These are phyloP conservation scores for Aradophagus sp. DNA, from an alignment of 1,140 invertebrate genomes.

Conservation along the genomic window DNA sequence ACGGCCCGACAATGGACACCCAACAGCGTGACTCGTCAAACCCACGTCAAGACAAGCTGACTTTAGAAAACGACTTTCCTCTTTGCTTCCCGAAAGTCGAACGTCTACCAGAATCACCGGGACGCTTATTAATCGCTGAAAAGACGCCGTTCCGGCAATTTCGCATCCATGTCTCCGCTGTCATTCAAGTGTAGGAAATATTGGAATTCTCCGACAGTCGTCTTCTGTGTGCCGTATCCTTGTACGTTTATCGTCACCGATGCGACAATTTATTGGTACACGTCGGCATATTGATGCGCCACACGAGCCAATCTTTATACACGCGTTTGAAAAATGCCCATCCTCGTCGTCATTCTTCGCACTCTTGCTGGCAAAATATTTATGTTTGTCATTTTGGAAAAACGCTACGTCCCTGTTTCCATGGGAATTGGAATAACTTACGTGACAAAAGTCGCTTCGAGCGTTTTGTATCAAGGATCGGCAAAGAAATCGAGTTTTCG, in stretches of 20 bases:
- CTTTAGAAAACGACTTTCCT: conserved; percentile 35
- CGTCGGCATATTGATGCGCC: no score
- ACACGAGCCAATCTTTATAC: no score
- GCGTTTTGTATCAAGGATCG: conserved; percentile 1
- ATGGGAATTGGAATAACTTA: conserved; percentile 2
- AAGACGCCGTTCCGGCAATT: conserved; percentile 22
- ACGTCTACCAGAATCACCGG: conserved; percentile 5
- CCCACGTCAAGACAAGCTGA: conserved; percentile 13
- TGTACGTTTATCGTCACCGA: no score
- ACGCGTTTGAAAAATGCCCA: no score
- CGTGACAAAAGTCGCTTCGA: conserved; percentile 19
- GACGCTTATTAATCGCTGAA: conserved; percentile 23
- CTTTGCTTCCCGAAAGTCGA: conserved; percentile 12
- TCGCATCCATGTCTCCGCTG: conserved; percentile 3
- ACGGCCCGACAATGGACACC: conserved; percentile 23
- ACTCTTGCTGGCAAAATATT: no score
- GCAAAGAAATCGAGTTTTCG: conserved; percentile 9
- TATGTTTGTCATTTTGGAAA: conserved; percentile 13
- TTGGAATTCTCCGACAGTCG: no score
- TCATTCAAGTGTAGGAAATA: no score
- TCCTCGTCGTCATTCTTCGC: no score
- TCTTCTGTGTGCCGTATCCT: no score
- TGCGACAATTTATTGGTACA: no score
- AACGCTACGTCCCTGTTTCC: conserved; percentile 3
- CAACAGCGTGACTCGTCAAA: conserved; percentile 25